Base-by-base conservation (phyloP, 2,797 vertebrate genomes). In the Xyrichtys novacula region DNA sequence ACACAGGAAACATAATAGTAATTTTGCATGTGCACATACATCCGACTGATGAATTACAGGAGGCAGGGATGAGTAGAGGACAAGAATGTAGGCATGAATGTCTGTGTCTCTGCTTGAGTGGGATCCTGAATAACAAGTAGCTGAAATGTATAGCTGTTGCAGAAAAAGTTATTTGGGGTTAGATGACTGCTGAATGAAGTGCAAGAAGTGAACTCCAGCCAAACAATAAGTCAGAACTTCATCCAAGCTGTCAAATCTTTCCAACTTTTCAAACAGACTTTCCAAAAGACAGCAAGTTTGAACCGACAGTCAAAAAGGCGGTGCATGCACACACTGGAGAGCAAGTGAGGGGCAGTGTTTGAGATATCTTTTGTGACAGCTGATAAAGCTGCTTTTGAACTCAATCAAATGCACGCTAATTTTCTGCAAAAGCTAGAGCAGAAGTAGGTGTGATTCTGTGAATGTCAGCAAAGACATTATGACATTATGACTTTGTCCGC, bases 1-100 rank as follows among this genome's bases (percentile, higher is more conserved):
- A 71, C 71, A 63, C 53, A 61, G 53, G 76, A 79, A 88, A 80
- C 60, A 62, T 72, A 84, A 84, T 81, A 43, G 74, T 48, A 40
- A 78, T 72, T 69, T 6, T 49, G 55, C 39, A 65, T 26, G n/a
- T 26, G 26, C 1, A 17, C 28, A 22, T 1, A 22, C 1, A 16
- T 66, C n/a, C 40, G 32, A 36, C 44, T 53, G 60, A 75, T 55
- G 32, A 86, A 79, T 74, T 71, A 65, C 38, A 10, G 12, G 49
- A 1, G 7, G 61, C 12, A 49, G 50, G 36, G 46, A 66, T 11
- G 38, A 68, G 39, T 60, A 52, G 31, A 53, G 38, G 40, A 65
- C 43, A 36, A 39, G 16, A 36, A 57, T 57, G 26, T 16, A 20
- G 17, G 9, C 43, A 46, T 11, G 10, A 36, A 14, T 44, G 23